Conservation (phyloP, 2,113 vertebrate genomes). For the Pomatorhinus ruficollis region DNA sequence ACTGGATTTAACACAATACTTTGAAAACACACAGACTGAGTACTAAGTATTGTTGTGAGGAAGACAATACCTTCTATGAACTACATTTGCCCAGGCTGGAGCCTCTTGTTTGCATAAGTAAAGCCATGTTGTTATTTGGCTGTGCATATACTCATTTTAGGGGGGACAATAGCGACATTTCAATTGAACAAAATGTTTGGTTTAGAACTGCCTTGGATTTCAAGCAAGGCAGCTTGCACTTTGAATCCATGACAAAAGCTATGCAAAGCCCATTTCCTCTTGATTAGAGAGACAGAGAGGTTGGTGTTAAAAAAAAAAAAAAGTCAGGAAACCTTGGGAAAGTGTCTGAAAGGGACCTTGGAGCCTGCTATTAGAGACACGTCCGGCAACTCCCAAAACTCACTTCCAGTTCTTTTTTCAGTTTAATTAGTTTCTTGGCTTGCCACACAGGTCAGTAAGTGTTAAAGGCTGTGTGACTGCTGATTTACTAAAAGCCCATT, state of each 20-base stretch:
- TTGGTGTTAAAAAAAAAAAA: constrained; percentile 52
- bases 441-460: not conserved
- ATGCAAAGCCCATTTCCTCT: constrained; percentile 71
- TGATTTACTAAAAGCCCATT: constrained; percentile 2
- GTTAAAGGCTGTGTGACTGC: constrained; percentile 5
- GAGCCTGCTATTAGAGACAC: constrained; percentile 60
- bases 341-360: constrained; percentile 60
- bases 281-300: constrained; percentile 56
- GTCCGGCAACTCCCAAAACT: constrained; percentile 62
- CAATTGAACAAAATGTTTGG: not conserved
- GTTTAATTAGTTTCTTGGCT: constrained; percentile 47
- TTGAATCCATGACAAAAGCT: constrained; percentile 66
- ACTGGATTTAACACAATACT: not conserved
- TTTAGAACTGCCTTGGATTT: constrained; percentile 30
- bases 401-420: constrained; percentile 48
- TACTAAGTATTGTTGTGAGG: not conserved
- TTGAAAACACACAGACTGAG: not conserved
- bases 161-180: not conserved
- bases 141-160: not conserved
- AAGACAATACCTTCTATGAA: not conserved
- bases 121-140: not conserved
- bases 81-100: not conserved
- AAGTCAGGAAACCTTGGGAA: constrained; percentile 72
- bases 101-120: not conserved
- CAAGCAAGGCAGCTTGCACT: constrained; percentile 51